A percentile compares a stretch with the other conserved stretches of the same genome.
Conservation (phyloP, 1,140 invertebrate species). For the Telenomus remus region DNA sequence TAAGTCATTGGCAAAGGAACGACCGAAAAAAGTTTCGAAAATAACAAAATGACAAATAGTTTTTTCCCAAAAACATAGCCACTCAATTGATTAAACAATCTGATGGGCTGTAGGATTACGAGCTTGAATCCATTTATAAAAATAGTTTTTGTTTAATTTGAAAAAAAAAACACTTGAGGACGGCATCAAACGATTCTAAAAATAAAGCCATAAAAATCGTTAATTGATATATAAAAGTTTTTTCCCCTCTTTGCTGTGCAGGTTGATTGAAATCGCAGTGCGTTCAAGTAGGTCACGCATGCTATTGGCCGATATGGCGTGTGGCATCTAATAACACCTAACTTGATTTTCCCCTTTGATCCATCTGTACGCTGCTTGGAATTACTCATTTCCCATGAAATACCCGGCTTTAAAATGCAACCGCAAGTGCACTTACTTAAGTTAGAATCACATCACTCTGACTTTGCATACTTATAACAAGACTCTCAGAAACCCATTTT, state of each 20-base stretch:
- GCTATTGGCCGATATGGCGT: conserved; percentile 28
- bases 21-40: no score
- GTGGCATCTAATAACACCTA: conserved; percentile 41
- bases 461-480: neutral
- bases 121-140: neutral
- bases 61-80: no score
- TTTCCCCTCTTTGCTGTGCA: neutral
- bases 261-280: conserved; percentile 7
- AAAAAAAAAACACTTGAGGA: no score
- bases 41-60: no score
- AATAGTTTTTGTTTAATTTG: no score
- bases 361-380: conserved; percentile 9
- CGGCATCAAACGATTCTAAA: no score
- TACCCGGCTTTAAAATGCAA: conserved; percentile 13
- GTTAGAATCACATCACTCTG: conserved; percentile 8
- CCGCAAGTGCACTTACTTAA: conserved; percentile 21
- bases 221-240: neutral
- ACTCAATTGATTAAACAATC: no score
- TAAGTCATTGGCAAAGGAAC: neutral
- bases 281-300: conserved; percentile 45
- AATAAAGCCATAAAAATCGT: neutral
- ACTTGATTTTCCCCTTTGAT: conserved; percentile 48
- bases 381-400: conserved; percentile 32
- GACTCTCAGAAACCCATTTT: neutral
- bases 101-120: no score